Evolutionary conservation across 2,888 invertebrate species (phyloP).

Genomic region (Oasisia sp.): DNA sequence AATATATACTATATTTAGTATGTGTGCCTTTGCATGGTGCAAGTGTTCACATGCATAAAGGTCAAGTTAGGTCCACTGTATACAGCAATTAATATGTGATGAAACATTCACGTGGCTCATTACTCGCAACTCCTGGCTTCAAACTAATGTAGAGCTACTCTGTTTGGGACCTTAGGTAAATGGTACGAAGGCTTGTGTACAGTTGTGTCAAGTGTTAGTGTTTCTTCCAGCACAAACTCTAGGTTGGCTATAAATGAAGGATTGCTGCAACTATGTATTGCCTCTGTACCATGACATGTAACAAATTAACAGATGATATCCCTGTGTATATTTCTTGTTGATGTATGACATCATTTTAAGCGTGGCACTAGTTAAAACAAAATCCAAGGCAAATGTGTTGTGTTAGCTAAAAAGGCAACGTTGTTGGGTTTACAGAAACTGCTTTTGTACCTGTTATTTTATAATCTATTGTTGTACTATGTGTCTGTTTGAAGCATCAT

Average conservation of each 20-base stretch:
- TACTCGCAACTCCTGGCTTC: neutral
- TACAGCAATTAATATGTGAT: neutral
- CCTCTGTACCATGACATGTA: neutral
- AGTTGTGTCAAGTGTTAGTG: neutral
- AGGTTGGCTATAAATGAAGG: neutral
- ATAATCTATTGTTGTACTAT: neutral
- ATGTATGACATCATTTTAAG: neutral
- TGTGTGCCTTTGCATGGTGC: neutral
- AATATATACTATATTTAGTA: no score
- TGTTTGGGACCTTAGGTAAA: neutral
- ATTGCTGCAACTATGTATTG: neutral
- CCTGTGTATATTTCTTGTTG: neutral
- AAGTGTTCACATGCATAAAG: neutral
- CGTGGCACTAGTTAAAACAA: neutral
- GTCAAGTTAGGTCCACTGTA: neutral
- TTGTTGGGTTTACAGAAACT: neutral
- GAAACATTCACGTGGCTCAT: neutral
- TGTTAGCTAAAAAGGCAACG: neutral
- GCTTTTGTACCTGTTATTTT: conserved; percentile 6
- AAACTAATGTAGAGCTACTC: neutral
- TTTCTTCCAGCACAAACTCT: neutral
- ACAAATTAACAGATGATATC: neutral
- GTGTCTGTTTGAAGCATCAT: neutral
- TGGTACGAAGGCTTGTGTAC: neutral
- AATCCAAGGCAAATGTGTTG: neutral